A percentile compares a stretch with the other conserved stretches of the same genome.
phyloP scores from a whole-genome alignment of 2,888 invertebrate genomes.

The Panorpa germanica region DNA sequence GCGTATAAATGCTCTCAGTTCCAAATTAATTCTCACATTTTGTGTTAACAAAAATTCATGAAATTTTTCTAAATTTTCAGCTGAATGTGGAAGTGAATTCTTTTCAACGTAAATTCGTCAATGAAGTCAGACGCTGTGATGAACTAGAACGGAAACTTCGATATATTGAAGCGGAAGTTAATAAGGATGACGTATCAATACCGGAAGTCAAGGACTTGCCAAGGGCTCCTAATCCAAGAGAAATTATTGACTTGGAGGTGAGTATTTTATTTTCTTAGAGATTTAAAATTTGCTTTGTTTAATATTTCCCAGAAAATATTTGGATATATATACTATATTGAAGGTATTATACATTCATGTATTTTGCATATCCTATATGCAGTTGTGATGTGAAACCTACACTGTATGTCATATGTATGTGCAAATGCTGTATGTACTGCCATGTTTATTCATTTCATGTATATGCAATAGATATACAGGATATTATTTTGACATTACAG shows the following conservation, averaged over 20 bases:
- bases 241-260: conserved; percentile 62
- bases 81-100: conserved; percentile 58
- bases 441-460: no score
- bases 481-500: no score
- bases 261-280: conserved; percentile 4
- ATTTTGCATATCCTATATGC: no score
- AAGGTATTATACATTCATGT: no score
- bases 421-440: no score
- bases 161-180: conserved; percentile 61
- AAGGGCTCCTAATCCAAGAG: conserved; percentile 52
- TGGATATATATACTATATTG: no score
- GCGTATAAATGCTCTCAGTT: no score
- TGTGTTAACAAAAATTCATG: conserved; percentile 2
- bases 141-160: conserved; percentile 67
- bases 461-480: no score
- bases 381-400: no score
- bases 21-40: conserved; percentile 4
- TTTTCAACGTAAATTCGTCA: conserved; percentile 71
- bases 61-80: conserved; percentile 25
- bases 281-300: neutral
- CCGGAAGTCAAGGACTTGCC: conserved; percentile 39
- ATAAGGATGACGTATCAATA: conserved; percentile 52
- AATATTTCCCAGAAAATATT: no score
- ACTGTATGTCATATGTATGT: no score
- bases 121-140: conserved; percentile 66